Evolutionary conservation across 2,113 vertebrate species (phyloP), one percentile per base, ranked within the genome.

Genomic region (Nannobrachium achirus): DNA sequence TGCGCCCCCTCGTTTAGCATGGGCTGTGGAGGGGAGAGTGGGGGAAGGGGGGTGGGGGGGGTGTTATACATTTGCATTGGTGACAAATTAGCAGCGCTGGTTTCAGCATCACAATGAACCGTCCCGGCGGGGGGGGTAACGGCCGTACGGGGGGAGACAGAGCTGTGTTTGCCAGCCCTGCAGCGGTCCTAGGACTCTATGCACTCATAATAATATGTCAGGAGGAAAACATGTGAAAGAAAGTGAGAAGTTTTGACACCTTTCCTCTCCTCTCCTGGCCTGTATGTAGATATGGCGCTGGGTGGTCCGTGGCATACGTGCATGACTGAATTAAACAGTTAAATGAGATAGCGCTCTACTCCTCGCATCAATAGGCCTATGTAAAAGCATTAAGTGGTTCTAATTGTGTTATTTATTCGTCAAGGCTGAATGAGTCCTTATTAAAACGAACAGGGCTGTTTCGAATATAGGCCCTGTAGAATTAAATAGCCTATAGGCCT

Each of bases 11-110:
- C 25, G 25, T 33, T 33, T 33, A 14, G 48, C 9, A 8, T n/a
- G n/a, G 16, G n/a, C 51, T 20, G n/a, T n/a, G n/a, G n/a, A n/a
- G n/a, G n/a, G n/a, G n/a, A n/a, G n/a, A n/a, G n/a, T n/a, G n/a
- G n/a, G n/a, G n/a, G n/a, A n/a, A n/a, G n/a, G n/a, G n/a, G n/a
- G n/a, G n/a, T n/a, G n/a, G n/a, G 18, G 15, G 51, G 51, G 16
- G 25, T 33, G 25, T 33, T 33, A 33, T 11, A 33, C 40, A 61
- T 78, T 65, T 69, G 70, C 76, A 69, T 69, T 45, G 66, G 76
- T 69, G 65, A 64, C 60, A 78, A 65, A 73, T 78, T 78, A 72
- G 55, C 59, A 18, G 59, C 40, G 62, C 25, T 33, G 15, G 25
- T 25, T 63, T 62, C 56, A 69, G 15, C 57, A 78, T 73, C 39